Percentiles rank a stretch among this genome's conserved stretches.
These are phyloP conservation scores for Micronisus gabar DNA, from an alignment of 2,113 vertebrate species.

Conservation along the genomic window DNA sequence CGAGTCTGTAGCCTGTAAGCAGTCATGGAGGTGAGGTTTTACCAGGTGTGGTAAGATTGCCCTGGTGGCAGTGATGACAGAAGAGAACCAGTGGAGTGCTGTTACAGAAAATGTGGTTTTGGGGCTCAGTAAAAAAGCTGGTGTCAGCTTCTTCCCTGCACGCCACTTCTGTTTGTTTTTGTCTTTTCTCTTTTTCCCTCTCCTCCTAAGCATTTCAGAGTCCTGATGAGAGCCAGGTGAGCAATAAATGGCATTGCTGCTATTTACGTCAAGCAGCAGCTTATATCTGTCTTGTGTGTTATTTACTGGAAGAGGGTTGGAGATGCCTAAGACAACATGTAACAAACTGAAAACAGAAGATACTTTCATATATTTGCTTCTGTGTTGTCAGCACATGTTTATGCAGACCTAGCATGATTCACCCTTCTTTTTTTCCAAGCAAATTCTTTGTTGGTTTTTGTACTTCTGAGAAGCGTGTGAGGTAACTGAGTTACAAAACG, in stretches of 20 bases:
- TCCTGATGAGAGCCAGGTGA: not conserved
- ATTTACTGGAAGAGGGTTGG: not conserved
- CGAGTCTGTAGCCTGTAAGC: not conserved
- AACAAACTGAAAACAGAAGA: not conserved
- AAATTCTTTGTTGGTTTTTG: slow-evolving; percentile 32
- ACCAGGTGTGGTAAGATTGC: not conserved
- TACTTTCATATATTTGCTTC: not conserved
- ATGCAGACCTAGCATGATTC: slow-evolving; percentile 7
- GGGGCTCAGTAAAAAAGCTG: not conserved
- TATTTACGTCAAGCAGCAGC: not conserved
- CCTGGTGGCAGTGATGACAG: not conserved
- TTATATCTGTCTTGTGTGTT: not conserved
- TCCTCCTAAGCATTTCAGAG: not conserved
- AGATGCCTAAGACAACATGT: not conserved
- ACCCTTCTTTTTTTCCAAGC: not conserved
- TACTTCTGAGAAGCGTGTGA: not conserved
- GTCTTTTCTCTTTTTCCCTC: not conserved
- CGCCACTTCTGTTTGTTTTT: not conserved
- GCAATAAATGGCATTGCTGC: not conserved
- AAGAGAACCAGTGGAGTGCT: not conserved
- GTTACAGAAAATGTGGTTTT: fast-evolving
- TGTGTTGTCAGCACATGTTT: not conserved
- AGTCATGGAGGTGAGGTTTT: not conserved
- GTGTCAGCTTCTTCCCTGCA: not conserved
- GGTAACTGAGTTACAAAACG: not conserved